phyloP scores from a whole-genome alignment of 2,113 vertebrate genomes.

The Misgurnus anguillicaudatus region DNA sequence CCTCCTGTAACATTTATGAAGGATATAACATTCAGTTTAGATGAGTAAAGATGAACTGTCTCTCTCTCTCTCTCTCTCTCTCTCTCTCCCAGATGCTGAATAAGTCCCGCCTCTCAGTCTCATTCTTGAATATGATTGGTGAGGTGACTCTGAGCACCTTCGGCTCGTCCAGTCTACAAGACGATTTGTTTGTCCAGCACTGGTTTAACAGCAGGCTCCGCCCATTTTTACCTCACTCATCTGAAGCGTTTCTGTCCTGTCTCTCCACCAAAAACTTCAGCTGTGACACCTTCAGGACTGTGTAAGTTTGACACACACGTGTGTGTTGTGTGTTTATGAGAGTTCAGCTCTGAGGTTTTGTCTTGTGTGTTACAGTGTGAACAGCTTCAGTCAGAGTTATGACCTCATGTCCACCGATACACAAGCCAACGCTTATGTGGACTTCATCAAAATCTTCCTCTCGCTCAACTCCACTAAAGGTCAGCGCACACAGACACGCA shows the following conservation, averaged over 20 bases:
- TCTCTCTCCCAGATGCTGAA: not conserved
- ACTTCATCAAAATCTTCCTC: constrained; percentile 68
- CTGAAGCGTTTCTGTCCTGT: constrained; percentile 66
- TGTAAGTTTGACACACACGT: constrained; percentile 58
- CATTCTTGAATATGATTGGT: constrained; percentile 64
- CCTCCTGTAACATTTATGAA: too few relatives aligned
- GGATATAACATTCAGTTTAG: too few relatives aligned
- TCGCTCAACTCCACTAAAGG: constrained; percentile 61
- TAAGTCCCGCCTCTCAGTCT: constrained; percentile 33
- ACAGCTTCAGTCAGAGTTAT: constrained; percentile 54
- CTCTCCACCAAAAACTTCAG: constrained; percentile 52
- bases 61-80: not conserved
- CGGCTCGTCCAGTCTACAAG: constrained; percentile 12
- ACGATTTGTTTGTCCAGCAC: constrained; percentile 51
- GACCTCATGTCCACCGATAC: constrained; percentile 36
- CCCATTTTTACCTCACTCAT: constrained; percentile 62
- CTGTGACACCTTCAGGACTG: constrained; percentile 66
- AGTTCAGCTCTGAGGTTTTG: not conserved
- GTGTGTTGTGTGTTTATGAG: not conserved
- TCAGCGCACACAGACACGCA: constrained; percentile 39
- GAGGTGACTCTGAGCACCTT: constrained; percentile 64
- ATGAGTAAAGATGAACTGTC: too few relatives aligned
- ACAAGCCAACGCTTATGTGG: constrained; percentile 53
- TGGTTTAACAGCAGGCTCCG: constrained; percentile 67
- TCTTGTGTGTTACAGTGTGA: constrained; percentile 21